These are phyloP conservation scores for Leptinotarsa tumamoca DNA, from an alignment of 2,888 invertebrate genomes.

Conservation along the genomic window DNA sequence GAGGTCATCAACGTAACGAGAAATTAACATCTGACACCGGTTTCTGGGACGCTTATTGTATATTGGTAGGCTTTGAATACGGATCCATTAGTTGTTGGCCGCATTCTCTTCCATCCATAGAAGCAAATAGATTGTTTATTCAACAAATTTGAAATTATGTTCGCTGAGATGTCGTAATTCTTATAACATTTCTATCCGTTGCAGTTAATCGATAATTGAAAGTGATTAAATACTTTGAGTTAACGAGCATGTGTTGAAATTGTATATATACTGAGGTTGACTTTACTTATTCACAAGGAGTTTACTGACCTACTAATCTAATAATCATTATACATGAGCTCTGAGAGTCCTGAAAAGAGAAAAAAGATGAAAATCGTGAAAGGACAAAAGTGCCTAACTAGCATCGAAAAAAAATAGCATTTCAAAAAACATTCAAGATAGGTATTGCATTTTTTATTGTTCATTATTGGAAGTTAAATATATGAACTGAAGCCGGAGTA, in stretches of 20 bases:
- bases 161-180: not conserved
- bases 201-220: constrained; percentile 10
- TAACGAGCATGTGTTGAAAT: constrained; percentile 11
- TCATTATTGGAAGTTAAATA: too few relatives aligned
- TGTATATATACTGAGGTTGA: not conserved
- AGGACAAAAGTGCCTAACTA: too few relatives aligned
- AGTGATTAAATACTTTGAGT: constrained; percentile 5
- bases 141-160: not conserved
- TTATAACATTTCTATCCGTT: not conserved
- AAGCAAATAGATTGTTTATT: not conserved
- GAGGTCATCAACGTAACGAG: not conserved
- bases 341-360: too few relatives aligned
- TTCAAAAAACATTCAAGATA: too few relatives aligned
- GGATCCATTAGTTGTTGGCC: constrained; percentile 1
- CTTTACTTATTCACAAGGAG: not conserved
- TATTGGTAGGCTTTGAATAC: not conserved
- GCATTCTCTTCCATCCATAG: not conserved
- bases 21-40: not conserved
- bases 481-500: too few relatives aligned
- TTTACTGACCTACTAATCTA: not conserved
- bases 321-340: too few relatives aligned
- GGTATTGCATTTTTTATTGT: too few relatives aligned
- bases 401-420: too few relatives aligned
- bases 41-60: not conserved
- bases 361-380: too few relatives aligned